Percentiles rank a stretch among this genome's conserved stretches.
Evolutionary conservation across 1,140 invertebrate species (phyloP).

Genomic region (Saccostrea cuccullata): DNA sequence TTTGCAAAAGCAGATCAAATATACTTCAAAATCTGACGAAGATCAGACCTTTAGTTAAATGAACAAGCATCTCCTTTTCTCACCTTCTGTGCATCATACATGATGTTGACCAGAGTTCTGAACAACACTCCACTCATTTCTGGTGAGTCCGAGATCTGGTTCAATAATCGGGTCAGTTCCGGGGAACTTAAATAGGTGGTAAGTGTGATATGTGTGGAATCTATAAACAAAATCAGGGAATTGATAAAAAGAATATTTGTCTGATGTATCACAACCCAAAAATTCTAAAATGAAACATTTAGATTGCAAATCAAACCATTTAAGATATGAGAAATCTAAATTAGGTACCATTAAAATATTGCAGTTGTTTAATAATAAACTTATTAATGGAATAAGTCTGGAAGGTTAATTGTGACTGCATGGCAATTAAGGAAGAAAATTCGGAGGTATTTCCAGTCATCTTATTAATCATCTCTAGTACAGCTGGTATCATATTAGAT

Average conservation of each 20-base stretch:
- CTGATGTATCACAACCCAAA: not conserved
- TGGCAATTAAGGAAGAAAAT: not conserved
- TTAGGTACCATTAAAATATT: not conserved
- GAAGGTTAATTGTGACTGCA: not conserved
- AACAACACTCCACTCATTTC: slow-evolving; percentile 60
- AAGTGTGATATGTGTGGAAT: slow-evolving; percentile 57
- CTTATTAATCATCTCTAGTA: slow-evolving; percentile 2
- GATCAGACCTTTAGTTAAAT: too few species aligned
- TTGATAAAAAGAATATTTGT: not conserved
- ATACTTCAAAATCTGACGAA: too few species aligned
- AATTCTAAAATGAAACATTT: not conserved
- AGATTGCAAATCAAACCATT: not conserved
- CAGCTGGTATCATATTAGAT: not conserved
- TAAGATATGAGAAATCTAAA: not conserved
- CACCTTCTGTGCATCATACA: slow-evolving; percentile 57
- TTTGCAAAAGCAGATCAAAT: too few species aligned
- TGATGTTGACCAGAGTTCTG: slow-evolving; percentile 55
- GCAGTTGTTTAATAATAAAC: not conserved
- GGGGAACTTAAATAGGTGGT: slow-evolving; percentile 60
- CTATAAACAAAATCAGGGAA: slow-evolving; percentile 42
- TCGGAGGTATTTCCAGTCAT: not conserved
- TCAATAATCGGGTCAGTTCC: slow-evolving; percentile 59
- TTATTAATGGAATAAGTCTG: not conserved
- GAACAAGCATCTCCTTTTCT: not conserved
- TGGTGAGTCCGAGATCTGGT: slow-evolving; percentile 53